Evolutionary conservation across 1,140 invertebrate genomes (phyloP), one percentile per base, ranked within the genome.

Genomic region (Trichogramma pretiosum): DNA sequence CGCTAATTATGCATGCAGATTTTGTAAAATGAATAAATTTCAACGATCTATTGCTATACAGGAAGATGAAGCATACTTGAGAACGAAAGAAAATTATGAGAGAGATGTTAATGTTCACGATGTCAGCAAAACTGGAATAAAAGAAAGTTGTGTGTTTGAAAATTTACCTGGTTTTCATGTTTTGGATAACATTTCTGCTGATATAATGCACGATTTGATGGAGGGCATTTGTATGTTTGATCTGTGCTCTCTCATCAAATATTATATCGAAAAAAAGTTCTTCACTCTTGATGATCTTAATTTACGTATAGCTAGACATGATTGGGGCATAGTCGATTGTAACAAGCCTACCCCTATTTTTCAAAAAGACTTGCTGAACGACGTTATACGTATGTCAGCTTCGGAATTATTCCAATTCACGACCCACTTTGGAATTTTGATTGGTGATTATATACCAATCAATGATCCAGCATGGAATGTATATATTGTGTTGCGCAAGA

Each of bases 141-240:
- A 38, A 54, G 52, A 54, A 48, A 17, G 38, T 8, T 56, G 46
- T 37, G 13, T 55, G 11, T 60, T 53, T 45, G 55, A 55, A 46
- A 22, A 54, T 34, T 44, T 60, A 5, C 49, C 51, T 9, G 55
- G 36, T 32, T 60, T 56, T 54, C 53, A 56, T 39, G 50, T 55
- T 14, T 35, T 26, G 0, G 50, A 54, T 22, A 62, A 58, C 49
- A 43, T 26, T 37, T 35, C 34, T 16, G 46, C 51, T 8, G 59
- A 59, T 43, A 50, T 61, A 1, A 55, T 61, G 56, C 57, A 61
- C 38, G 56, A 59, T 33, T n/a, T 48, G 13, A 40, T 56, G 17
- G 57, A 59, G 33, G 57, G 56, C 10, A 50, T 53, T 0, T 44
- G 35, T 18, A 54, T 54, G 26, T 55, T 54, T 24, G 57, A 51